These are phyloP conservation scores for Bradynema listronoti DNA, from an alignment of 1,140 invertebrate genomes.

Conservation along the genomic window DNA sequence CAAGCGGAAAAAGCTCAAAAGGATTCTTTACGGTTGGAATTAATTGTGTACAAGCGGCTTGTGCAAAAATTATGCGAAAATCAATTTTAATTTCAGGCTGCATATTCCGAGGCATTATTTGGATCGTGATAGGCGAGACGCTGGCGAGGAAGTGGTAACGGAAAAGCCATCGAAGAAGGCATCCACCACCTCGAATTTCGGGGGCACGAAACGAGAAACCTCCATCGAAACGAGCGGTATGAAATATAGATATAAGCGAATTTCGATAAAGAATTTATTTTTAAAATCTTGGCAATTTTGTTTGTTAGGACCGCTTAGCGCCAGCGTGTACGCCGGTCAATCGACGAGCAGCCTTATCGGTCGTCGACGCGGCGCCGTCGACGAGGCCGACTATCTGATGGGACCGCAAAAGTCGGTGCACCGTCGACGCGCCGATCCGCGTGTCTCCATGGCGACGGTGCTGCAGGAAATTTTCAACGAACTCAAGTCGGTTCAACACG, in stretches of 20 bases:
- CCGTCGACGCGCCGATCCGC: slow-evolving; percentile 85
- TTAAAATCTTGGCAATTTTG: no score
- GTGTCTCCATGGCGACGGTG: slow-evolving; percentile 84
- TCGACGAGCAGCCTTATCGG: slow-evolving; percentile 10
- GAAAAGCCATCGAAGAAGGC: slow-evolving; percentile 61
- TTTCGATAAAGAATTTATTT: no score
- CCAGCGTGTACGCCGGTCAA: slow-evolving; percentile 11
- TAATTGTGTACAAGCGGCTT: no score
- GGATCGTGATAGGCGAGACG: slow-evolving; percentile 24
- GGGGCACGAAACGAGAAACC: no score
- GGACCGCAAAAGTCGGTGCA: slow-evolving; percentile 70
- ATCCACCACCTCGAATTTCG: slow-evolving; percentile 62
- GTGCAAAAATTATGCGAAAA: not conserved
- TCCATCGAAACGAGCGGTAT: no score
- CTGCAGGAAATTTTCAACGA: slow-evolving; percentile 87
- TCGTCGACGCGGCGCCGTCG: slow-evolving; percentile 46
- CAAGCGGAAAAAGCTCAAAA: slow-evolving; percentile 37
- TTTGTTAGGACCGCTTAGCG: slow-evolving; percentile 10
- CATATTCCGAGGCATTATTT: slow-evolving; percentile 36
- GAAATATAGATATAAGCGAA: no score
- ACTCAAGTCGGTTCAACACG: slow-evolving; percentile 81
- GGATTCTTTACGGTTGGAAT: slow-evolving; percentile 33
- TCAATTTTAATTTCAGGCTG: slow-evolving; percentile 17
- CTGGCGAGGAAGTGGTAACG: slow-evolving; percentile 15
- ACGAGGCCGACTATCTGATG: slow-evolving; percentile 66